Evolutionary conservation across 2,888 invertebrate species (phyloP).

Genomic region (Horisme vitalbata): DNA sequence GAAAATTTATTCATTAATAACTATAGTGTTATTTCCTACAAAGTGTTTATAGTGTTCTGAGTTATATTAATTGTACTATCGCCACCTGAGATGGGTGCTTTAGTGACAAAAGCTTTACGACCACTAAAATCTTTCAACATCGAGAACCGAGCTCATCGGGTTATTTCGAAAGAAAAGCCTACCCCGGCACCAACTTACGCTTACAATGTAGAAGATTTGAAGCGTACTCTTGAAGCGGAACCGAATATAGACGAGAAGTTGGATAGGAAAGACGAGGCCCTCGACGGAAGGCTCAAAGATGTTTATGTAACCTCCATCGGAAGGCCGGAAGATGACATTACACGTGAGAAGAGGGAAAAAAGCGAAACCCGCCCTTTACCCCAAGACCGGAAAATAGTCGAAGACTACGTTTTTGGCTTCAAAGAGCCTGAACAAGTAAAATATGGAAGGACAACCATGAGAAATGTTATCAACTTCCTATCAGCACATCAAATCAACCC

Average conservation of each 20-base stretch:
- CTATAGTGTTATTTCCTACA: conserved; percentile 36
- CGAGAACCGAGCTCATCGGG: conserved; percentile 88
- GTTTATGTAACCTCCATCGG: conserved; percentile 89
- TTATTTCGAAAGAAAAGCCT: conserved; percentile 85
- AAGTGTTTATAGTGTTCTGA: conserved; percentile 26
- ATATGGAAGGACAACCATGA: conserved; percentile 85
- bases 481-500: conserved; percentile 85
- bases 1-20: too few species aligned
- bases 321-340: conserved; percentile 75
- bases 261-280: conserved; percentile 83
- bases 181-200: conserved; percentile 88
- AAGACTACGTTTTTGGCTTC: conserved; percentile 86
- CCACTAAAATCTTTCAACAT: conserved; percentile 88
- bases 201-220: conserved; percentile 83
- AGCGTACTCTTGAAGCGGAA: conserved; percentile 84
- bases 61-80: conserved; percentile 43
- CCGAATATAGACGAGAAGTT: conserved; percentile 85
- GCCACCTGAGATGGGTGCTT: conserved; percentile 86
- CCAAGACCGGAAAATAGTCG: conserved; percentile 67
- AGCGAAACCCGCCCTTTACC: conserved; percentile 83
- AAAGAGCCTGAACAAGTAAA: conserved; percentile 84
- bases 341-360: conserved; percentile 53
- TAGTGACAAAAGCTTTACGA: conserved; percentile 81
- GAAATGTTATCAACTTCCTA: conserved; percentile 85
- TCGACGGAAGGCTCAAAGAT: conserved; percentile 86